Evolutionary conservation across 2,888 invertebrate species (phyloP).

Genomic region (Apomyelois bistriatella): DNA sequence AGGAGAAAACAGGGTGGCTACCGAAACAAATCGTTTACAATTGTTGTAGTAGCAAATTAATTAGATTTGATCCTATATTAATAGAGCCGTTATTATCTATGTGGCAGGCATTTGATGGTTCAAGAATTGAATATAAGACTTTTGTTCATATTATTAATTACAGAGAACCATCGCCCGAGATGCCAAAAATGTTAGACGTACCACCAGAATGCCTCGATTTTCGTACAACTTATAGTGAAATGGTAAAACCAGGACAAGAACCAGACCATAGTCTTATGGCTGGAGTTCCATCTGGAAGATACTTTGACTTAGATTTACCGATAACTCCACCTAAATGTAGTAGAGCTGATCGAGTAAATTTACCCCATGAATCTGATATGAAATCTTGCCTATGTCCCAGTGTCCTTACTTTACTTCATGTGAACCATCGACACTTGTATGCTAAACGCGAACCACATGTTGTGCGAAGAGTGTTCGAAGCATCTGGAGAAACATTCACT

Average conservation of each 20-base stretch:
- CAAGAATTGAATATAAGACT: conserved; percentile 66
- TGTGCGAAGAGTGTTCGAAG: conserved; percentile 73
- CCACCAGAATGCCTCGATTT: conserved; percentile 51
- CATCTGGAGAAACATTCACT: conserved; percentile 68
- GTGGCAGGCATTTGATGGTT: conserved; percentile 66
- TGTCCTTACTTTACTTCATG: conserved; percentile 49
- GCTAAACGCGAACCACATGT: conserved; percentile 47
- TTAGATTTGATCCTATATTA: conserved; percentile 65
- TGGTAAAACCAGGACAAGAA: conserved; percentile 53
- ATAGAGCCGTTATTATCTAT: conserved; percentile 70
- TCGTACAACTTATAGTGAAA: conserved; percentile 61
- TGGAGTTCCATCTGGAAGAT: conserved; percentile 64
- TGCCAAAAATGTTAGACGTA: conserved; percentile 62
- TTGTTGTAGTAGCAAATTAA: conserved; percentile 55
- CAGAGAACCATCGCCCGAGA: conserved; percentile 53
- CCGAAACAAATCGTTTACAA: conserved; percentile 61
- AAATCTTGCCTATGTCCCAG: conserved; percentile 53
- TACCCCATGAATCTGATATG: conserved; percentile 60
- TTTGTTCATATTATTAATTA: conserved; percentile 73
- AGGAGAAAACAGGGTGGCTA: conserved; percentile 65
- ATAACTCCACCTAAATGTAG: conserved; percentile 46
- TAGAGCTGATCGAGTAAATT: conserved; percentile 43
- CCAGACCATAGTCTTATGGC: conserved; percentile 42
- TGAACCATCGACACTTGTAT: conserved; percentile 63
- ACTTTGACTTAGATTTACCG: conserved; percentile 60